phyloP scores from a whole-genome alignment of 2,797 vertebrate species.

The Syndactyla subalaris region DNA sequence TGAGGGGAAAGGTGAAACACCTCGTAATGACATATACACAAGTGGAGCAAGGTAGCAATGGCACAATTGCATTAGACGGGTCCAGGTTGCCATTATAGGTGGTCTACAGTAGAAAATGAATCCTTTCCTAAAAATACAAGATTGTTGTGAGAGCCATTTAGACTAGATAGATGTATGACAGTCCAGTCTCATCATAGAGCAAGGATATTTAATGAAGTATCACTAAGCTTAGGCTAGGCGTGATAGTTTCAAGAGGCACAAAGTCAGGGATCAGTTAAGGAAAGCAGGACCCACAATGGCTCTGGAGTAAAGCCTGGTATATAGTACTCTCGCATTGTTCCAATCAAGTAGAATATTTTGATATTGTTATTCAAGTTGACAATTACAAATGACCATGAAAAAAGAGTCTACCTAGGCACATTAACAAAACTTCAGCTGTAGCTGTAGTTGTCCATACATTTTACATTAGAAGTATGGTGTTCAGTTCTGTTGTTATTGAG shows the following conservation, averaged over 20 bases:
- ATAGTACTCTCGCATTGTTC: neutral
- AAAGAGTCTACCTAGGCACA: neutral
- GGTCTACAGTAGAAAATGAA: neutral
- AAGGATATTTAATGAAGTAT: neutral
- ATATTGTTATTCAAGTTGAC: neutral
- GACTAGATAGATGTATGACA: neutral
- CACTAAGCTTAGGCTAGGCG: neutral
- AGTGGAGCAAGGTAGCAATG: neutral
- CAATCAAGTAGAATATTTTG: neutral
- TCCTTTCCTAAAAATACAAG: neutral
- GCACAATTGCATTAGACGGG: neutral
- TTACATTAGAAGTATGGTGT: neutral
- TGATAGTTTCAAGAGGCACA: neutral
- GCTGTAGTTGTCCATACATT: neutral
- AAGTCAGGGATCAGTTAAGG: neutral
- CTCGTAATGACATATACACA: neutral
- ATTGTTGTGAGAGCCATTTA: neutral
- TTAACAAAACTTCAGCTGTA: neutral
- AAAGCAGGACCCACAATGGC: neutral
- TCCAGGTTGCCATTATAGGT: neutral
- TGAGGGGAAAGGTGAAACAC: neutral
- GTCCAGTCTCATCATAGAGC: neutral
- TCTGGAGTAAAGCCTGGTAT: neutral
- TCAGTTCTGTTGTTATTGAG: neutral
- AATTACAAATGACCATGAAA: neutral